Evolutionary conservation across 30 jellyfish, hydroid and myxozoan species (phyloP), one percentile per base, ranked within the genome.

Genomic region (Chrysaora quinquecirrha): DNA sequence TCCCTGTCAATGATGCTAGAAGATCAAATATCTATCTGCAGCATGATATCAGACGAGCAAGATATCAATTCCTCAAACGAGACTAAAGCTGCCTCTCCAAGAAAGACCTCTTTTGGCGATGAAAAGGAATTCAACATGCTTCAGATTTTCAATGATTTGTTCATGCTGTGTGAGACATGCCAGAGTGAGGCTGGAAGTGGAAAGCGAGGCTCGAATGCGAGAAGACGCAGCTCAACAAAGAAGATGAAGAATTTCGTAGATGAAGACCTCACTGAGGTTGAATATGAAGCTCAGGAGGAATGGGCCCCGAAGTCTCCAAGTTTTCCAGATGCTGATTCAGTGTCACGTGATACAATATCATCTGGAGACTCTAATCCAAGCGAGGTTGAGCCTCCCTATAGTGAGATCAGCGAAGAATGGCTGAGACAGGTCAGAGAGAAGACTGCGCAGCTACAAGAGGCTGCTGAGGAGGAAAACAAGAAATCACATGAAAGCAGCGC

Each of bases 131-230:
- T 75, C 3, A 29, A 20, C 62, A 32, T 75, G 33, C 64, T 75
- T 29, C 87, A 75, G 64, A 12, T 29, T 14, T 75, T 49, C 61
- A 75, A 75, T 56, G 87, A 75, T 75, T 47, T 75, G 66, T 75
- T 49, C 30, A 75, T 33, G 14, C 87, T 75, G 6, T 75, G 87
- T 48, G 69, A 43, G 16, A 56, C 12, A 28, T 75, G 87, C 76
- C 71, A 75, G 34, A 21, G 21, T 9, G 87, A 75, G 54, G 54
- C 30, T 23, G 62, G 63, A 18, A 34, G 18, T 46, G 18, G 22
- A 10, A 33, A 73, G 24, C 20, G 22, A 32, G 64, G 76, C 22
- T 29, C 30, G 32, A 69, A 10, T 10, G 48, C 50, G 46, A 32
- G 27, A 54, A 25, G 75, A 75, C 25, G 33, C 22, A 69, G 87